phyloP scores from a whole-genome alignment of 2,888 invertebrate species.

The Orchestes rusci region DNA sequence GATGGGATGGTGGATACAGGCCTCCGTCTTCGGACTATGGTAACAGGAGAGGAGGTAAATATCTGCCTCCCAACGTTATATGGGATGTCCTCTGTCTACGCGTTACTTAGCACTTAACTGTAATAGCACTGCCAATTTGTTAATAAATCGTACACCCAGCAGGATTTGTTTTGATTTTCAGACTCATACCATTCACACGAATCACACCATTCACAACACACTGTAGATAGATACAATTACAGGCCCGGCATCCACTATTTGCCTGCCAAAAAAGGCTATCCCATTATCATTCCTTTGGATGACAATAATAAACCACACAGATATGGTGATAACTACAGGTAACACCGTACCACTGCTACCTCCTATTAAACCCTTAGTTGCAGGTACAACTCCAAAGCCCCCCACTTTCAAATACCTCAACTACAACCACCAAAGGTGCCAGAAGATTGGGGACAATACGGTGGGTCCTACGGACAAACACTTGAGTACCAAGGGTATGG shows the following conservation, averaged over 20 bases:
- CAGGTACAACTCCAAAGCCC: no score
- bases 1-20: background rate
- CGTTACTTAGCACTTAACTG: constrained; percentile 6
- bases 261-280: constrained; percentile 25
- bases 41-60: constrained; percentile 38
- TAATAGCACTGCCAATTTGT: background rate
- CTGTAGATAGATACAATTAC: constrained; percentile 25
- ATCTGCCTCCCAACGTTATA: constrained; percentile 32
- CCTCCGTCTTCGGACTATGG: constrained; percentile 19
- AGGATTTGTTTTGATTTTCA: constrained; percentile 33
- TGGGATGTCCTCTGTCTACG: constrained; percentile 36
- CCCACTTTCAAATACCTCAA: background rate
- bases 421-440: constrained; percentile 35
- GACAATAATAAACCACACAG: constrained; percentile 5
- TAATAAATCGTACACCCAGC: no score
- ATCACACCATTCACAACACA: constrained; percentile 31
- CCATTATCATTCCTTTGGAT: constrained; percentile 17
- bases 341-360: no score
- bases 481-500: constrained; percentile 30
- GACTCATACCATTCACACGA: constrained; percentile 34
- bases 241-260: constrained; percentile 26
- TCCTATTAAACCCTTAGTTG: no score
- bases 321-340: constrained; percentile 43
- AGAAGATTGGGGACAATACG: constrained; percentile 40
- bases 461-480: constrained; percentile 34